Conservation (phyloP, 2,113 vertebrate genomes). For the Hypocryptadius cinnamomeus region DNA sequence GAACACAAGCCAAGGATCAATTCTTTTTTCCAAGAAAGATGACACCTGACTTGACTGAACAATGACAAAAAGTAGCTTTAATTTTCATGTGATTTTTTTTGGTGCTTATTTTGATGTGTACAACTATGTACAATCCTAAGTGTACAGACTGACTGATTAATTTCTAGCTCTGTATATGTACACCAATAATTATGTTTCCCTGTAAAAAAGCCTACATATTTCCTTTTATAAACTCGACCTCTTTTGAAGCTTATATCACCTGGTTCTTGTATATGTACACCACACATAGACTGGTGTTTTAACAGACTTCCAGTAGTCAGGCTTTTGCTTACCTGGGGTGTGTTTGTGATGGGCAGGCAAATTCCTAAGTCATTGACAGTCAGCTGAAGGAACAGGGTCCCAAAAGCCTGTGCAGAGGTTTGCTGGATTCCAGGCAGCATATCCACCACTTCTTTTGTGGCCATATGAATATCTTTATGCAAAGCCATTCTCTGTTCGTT, state of each 20-base stretch:
- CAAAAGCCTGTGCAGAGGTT: conserved; percentile 94
- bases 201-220: neutral
- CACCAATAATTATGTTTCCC: neutral
- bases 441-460: conserved; percentile 96
- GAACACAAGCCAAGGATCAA: neutral
- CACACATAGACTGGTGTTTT: neutral
- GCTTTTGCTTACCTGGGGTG: conserved; percentile 78
- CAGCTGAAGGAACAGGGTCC: conserved; percentile 95
- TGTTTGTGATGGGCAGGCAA: conserved; percentile 91
- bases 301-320: neutral
- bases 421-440: conserved; percentile 97
- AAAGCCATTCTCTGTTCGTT: conserved; percentile 96
- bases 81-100: neutral
- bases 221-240: neutral
- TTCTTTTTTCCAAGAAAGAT: neutral
- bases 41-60: neutral
- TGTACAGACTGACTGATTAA: neutral
- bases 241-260: neutral
- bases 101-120: neutral
- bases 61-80: neutral
- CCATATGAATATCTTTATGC: conserved; percentile 96
- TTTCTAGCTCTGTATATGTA: neutral
- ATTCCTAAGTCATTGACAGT: conserved; percentile 97
- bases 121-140: neutral
- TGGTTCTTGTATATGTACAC: neutral